Conservation (phyloP, 1,140 invertebrate species). For the Ditylenchus dipsaci region DNA sequence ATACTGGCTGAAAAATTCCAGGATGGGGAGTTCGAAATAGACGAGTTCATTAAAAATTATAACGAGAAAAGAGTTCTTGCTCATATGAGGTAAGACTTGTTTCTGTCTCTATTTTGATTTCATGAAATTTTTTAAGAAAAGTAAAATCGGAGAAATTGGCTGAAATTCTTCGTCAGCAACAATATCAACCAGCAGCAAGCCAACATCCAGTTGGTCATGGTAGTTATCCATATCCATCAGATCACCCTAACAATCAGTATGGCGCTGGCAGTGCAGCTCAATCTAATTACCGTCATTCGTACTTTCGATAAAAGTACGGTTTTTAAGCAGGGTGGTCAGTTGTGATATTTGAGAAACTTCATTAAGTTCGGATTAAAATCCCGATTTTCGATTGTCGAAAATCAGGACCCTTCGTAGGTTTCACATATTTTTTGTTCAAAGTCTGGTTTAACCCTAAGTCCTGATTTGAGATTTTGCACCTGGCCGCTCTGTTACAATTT, state of each 20-base stretch:
- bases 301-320: slow-evolving; percentile 10
- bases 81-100: slow-evolving; percentile 23
- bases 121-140: slow-evolving; percentile 26
- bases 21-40: slow-evolving; percentile 22
- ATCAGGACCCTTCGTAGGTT: too few relatives aligned
- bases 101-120: background rate
- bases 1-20: slow-evolving; percentile 22
- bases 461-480: too few relatives aligned
- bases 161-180: slow-evolving; percentile 29
- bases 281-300: slow-evolving; percentile 24
- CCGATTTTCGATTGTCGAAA: too few relatives aligned
- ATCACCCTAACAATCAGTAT: background rate
- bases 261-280: background rate
- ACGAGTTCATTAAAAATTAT: slow-evolving; percentile 26
- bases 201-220: too few relatives aligned
- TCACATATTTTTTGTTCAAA: too few relatives aligned
- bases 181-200: background rate
- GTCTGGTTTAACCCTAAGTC: too few relatives aligned
- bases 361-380: too few relatives aligned
- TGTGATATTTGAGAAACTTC: too few relatives aligned
- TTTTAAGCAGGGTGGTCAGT: too few relatives aligned
- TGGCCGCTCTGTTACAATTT: too few relatives aligned
- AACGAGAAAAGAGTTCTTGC: slow-evolving; percentile 15
- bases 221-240: slow-evolving; percentile 2
- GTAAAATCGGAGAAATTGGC: slow-evolving; percentile 28